Evolutionary conservation across 1,140 invertebrate genomes (phyloP), one percentile per base, ranked within the genome.

Genomic region (Caenorhabditis latens): DNA sequence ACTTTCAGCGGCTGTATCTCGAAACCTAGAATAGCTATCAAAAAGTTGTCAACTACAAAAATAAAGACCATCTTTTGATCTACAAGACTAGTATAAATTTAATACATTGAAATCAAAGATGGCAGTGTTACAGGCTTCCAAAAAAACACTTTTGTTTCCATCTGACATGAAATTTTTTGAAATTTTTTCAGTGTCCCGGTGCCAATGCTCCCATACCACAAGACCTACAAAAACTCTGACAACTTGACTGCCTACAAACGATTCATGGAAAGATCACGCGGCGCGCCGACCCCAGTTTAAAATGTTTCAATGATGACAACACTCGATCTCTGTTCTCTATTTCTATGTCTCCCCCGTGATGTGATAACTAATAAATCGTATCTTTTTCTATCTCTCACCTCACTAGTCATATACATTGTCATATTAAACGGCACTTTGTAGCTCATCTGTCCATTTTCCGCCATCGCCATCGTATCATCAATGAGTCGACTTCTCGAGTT

Each of bases 231-330:
- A 16, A 79, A 79, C n/a, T 79, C 71, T 79, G n/a, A 79, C 53
- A 46, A 79, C 6, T 24, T 79, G 46, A 43, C 46, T 13, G n/a
- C 43, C 3, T 42, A 50, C n/a, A 79, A 50, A 21, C 43, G 46
- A 19, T 79, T 79, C 42, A 79, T 79, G 71, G 71, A 79, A 50
- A 79, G 71, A 79, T 79, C 71, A 79, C n/a, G 71, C 50, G 71
- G 46, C 19, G 21, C 46, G 7, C 46, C 19, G 9, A 71, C 65
- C 7, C 46, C 71, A 50, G 71, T 50, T 13, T 79, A 79, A 46
- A 11, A 32, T 79, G 67, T 75, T 75, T 48, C 19, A 11, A 71
- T 71, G 65, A 71, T 46, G 46, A 16, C 16, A 24, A 48, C 7
- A n/a, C n/a, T 4, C 40, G n/a, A 79, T 5, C 71, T 19, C 13